Evolutionary conservation across 2,113 vertebrate species (phyloP).

Genomic region (Paradoxurus hermaphroditus): DNA sequence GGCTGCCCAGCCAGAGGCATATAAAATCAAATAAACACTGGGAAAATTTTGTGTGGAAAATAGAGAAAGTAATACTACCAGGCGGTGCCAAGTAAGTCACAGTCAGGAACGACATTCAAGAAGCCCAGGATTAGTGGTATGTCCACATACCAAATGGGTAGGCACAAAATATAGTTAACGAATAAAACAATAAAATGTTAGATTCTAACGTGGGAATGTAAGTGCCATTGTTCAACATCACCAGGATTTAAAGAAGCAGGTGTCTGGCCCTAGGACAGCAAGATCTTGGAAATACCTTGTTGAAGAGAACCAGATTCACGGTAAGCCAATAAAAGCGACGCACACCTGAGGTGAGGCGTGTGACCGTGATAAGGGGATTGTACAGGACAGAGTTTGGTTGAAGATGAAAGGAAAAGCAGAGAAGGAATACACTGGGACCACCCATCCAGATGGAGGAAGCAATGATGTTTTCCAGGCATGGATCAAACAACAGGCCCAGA

Average conservation of each 20-base stretch:
- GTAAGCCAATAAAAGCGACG: neutral
- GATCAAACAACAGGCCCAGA: conserved; percentile 21
- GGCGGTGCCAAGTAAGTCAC: neutral
- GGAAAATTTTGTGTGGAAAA: neutral
- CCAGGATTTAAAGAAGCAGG: neutral
- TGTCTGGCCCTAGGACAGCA: neutral
- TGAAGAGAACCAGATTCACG: neutral
- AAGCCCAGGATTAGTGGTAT: neutral
- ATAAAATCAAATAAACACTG: neutral
- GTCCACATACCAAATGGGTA: neutral
- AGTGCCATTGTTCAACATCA: neutral
- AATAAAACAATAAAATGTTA: neutral
- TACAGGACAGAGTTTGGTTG: neutral
- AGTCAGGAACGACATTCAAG: neutral
- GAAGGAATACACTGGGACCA: neutral
- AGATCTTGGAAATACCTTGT: neutral
- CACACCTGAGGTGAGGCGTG: neutral
- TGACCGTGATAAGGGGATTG: too few species aligned
- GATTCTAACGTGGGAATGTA: neutral
- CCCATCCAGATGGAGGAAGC: neutral
- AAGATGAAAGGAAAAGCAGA: neutral
- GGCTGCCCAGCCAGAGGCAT: too few species aligned
- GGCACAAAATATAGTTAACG: neutral
- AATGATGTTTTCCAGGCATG: neutral
- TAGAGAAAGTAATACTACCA: neutral